These are phyloP conservation scores for Xenopus petersii DNA, from an alignment of 2,797 vertebrate genomes.

Conservation along the genomic window DNA sequence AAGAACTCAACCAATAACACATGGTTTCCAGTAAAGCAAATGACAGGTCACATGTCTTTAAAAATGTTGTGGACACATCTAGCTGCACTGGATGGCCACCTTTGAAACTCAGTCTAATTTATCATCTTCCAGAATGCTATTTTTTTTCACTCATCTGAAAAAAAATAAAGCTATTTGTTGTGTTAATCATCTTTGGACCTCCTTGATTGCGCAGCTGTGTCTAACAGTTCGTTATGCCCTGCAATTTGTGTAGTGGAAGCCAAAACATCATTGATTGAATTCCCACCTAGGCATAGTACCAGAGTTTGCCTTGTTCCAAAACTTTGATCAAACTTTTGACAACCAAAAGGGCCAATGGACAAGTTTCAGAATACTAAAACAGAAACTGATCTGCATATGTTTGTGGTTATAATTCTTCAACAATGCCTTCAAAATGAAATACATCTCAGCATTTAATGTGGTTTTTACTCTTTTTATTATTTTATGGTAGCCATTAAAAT, in stretches of 20 bases:
- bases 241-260: neutral
- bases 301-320: neutral
- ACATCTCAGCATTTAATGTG: too few relatives aligned
- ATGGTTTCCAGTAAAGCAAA: too few relatives aligned
- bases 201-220: slow-evolving; percentile 2
- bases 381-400: too few relatives aligned
- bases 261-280: neutral
- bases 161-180: neutral
- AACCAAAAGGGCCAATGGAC: neutral
- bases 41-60: too few relatives aligned
- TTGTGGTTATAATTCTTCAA: too few relatives aligned
- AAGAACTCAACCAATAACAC: too few relatives aligned
- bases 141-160: neutral
- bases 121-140: neutral
- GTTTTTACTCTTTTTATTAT: too few relatives aligned
- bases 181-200: slow-evolving; percentile 4
- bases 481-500: too few relatives aligned
- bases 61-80: too few relatives aligned
- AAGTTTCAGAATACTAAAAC: too few relatives aligned
- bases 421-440: too few relatives aligned
- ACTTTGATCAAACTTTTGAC: neutral
- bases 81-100: too few relatives aligned
- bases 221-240: neutral
- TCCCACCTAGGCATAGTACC: neutral
- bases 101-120: neutral